A percentile compares a stretch with the other conserved stretches of the same genome.
Evolutionary conservation across 2,797 vertebrate genomes (phyloP).

Genomic region (Poeciliopsis turneri): DNA sequence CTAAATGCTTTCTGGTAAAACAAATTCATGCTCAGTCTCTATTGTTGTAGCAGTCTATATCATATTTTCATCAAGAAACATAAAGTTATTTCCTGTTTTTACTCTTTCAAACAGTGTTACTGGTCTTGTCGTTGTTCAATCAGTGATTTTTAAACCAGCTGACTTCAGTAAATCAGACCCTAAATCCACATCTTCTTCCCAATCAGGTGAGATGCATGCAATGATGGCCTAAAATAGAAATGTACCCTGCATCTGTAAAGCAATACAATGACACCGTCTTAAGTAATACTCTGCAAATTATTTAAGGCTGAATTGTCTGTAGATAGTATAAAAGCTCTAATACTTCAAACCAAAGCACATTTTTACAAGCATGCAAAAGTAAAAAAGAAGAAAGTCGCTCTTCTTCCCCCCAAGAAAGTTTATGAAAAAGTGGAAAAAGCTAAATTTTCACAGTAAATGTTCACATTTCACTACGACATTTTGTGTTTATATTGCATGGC

Average conservation of each 20-base stretch:
- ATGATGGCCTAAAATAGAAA: background rate
- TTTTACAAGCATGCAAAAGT: constrained; percentile 38
- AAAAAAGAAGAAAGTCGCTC: constrained; percentile 8
- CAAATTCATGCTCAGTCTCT: background rate
- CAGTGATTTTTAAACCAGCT: background rate
- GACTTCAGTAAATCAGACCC: background rate
- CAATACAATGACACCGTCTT: background rate
- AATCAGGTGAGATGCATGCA: background rate
- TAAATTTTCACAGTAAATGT: constrained; percentile 11
- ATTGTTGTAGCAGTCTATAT: background rate
- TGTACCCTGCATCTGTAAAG: background rate
- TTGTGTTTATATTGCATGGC: constrained; percentile 22
- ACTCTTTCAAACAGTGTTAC: background rate
- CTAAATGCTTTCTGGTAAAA: constrained; percentile 10
- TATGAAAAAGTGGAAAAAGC: constrained; percentile 30
- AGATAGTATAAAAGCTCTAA: constrained; percentile 19
- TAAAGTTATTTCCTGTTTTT: background rate
- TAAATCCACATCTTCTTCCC: background rate
- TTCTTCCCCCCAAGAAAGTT: background rate
- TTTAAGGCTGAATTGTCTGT: constrained; percentile 65
- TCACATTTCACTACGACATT: background rate
- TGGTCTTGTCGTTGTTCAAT: background rate
- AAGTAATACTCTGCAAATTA: background rate
- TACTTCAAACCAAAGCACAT: constrained; percentile 4
- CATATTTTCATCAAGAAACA: background rate